Base-by-base conservation (phyloP, 2,113 vertebrate species). In the Fukomys damarensis region DNA sequence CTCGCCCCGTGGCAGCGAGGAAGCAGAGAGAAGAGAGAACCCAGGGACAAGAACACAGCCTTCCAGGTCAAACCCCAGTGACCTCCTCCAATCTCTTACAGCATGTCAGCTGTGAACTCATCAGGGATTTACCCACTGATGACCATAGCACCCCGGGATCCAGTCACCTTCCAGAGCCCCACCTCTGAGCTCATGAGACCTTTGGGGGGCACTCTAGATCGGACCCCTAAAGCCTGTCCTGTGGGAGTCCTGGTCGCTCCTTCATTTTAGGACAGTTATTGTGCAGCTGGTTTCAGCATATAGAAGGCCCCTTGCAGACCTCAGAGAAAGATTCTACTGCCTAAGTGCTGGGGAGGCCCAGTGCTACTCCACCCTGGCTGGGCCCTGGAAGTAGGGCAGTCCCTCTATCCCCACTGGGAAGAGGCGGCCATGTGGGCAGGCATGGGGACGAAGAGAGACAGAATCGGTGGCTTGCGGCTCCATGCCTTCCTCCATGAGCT, bases 361-460 rank as follows among this genome's bases (percentile, higher is more conserved):
- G 14, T 1, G 24, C 22, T 2, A 13, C 3, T 7, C 32, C 14
- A 12, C 46, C 0, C 6, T 7, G 30, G 52, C 65, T 7, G 9
- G 20, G 49, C 35, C 32, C 32, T 4, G 4, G 81, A 56, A 1
- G 56, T 0, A 2, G 7, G 0, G 7, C 1, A 0, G n/a, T 14
- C 16, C 4, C 38, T n/a, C 3, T 3, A 20, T 32, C 13, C 46
- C 30, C 38, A 24, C 13, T 19, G 10, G 2, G 35, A 32, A 16
- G 54, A 52, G 24, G 24, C 63, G 2, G 58, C 19, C 81, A 43
- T 13, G 0, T 0, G 6, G 46, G 24, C 4, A 5, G 30, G 11
- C 6, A 24, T 2, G 0, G 28, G 3, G 9, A 49, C 10, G 49
- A 86, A 59, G 66, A 41, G 46, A 89, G 58, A 22, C 52, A 49